These are phyloP conservation scores for Embidobia sp. DNA, from an alignment of 2,888 invertebrate genomes.

Conservation along the genomic window DNA sequence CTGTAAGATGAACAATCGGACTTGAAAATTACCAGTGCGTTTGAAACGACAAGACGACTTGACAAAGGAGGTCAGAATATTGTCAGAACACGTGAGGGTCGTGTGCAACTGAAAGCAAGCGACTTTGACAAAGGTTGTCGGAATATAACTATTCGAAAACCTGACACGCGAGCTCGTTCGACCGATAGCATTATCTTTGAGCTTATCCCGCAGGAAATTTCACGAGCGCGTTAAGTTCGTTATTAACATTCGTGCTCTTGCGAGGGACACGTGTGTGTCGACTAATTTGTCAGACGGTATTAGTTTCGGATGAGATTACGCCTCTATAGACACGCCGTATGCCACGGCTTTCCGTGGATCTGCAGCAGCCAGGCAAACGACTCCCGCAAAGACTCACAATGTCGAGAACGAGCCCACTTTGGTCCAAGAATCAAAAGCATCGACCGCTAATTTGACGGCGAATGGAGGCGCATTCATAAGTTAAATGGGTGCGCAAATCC, in stretches of 20 bases:
- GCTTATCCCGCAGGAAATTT: conserved; percentile 24
- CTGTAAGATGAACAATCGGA: no score
- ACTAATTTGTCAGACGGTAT: conserved; percentile 40
- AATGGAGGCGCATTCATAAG: conserved; percentile 5
- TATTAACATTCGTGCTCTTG: conserved; percentile 41
- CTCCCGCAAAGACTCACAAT: conserved; percentile 3
- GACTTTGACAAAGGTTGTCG: conserved; percentile 45
- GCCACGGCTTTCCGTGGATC: conserved; percentile 23
- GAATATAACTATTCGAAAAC: conserved; percentile 31
- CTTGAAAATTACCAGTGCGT: no score
- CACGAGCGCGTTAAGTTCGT: conserved; percentile 35
- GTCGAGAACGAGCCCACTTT: not conserved
- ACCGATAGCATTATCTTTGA: conserved; percentile 34
- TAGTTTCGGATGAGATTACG: conserved; percentile 50
- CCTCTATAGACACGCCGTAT: conserved; percentile 30
- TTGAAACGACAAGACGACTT: conserved; percentile 21
- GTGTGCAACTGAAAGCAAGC: conserved; percentile 37
- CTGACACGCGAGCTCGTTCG: conserved; percentile 31
- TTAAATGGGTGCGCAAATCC: not conserved
- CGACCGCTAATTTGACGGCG: conserved; percentile 1
- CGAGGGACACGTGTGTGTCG: conserved; percentile 25
- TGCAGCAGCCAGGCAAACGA: no score
- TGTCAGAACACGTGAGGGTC: conserved; percentile 32
- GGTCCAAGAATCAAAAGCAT: conserved; percentile 13
- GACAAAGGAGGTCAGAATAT: conserved; percentile 40